Percentiles rank a stretch among this genome's conserved stretches.
Conservation (phyloP, 2,113 vertebrate species). For the Perca schrenkii region DNA sequence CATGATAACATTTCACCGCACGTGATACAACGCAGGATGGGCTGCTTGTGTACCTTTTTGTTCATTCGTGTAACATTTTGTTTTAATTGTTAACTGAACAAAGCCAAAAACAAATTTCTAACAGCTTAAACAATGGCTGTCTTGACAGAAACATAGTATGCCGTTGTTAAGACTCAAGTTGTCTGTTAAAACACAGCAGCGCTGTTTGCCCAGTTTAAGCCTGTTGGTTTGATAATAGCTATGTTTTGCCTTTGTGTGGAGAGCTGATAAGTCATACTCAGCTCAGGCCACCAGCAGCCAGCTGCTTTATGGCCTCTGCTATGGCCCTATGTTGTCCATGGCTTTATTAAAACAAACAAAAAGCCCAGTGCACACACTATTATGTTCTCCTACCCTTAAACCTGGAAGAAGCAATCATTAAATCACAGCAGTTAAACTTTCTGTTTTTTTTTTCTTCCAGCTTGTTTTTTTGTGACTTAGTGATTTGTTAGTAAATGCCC, state of each 20-base stretch:
- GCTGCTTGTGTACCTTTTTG: background rate
- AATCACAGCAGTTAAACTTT: constrained; percentile 48
- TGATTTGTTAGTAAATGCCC: background rate
- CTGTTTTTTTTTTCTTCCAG: constrained; percentile 15
- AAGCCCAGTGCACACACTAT: background rate
- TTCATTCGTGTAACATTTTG: background rate
- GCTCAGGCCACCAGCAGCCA: constrained; percentile 10
- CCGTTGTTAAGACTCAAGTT: background rate
- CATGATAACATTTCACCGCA: background rate
- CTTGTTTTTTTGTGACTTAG: background rate
- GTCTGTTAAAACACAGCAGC: constrained; percentile 3
- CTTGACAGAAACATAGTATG: background rate
- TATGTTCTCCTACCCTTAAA: background rate
- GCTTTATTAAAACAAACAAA: constrained; percentile 64
- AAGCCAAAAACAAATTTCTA: background rate
- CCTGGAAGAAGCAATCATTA: background rate
- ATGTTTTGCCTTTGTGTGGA: constrained; percentile 28
- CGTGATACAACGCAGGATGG: background rate
- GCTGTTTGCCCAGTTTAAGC: background rate
- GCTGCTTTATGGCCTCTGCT: constrained; percentile 41
- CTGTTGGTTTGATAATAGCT: constrained; percentile 29
- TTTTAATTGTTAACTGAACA: background rate
- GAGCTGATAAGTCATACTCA: constrained; percentile 51
- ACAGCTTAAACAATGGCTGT: background rate
- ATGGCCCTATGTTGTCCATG: background rate